Evolutionary conservation across 2,888 invertebrate species (phyloP).

Genomic region (Synergus itoensis): DNA sequence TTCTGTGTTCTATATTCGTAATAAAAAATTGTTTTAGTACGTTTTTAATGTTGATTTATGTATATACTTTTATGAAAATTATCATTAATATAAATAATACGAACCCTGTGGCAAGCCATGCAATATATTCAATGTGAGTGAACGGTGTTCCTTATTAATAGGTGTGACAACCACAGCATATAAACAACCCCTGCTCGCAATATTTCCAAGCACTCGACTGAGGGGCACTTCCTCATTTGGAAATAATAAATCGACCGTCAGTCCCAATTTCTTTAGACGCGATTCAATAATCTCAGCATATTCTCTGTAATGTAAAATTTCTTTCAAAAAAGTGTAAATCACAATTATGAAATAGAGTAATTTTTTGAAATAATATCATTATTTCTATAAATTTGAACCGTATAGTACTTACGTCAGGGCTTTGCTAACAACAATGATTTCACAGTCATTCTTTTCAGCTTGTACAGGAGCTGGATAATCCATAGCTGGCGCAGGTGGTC

Average conservation of each 20-base stretch:
- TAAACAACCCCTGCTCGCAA: constrained; percentile 91
- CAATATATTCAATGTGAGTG: constrained; percentile 93
- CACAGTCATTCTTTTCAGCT: constrained; percentile 90
- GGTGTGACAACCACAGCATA: constrained; percentile 93
- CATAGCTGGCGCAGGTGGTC: constrained; percentile 49
- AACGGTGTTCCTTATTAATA: constrained; percentile 91
- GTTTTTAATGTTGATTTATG: background rate
- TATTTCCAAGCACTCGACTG: constrained; percentile 89
- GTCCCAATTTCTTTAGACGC: constrained; percentile 87
- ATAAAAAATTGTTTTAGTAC: background rate
- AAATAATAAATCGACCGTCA: constrained; percentile 92
- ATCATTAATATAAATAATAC: constrained; percentile 41
- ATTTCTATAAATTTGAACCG: background rate
- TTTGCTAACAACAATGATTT: constrained; percentile 93
- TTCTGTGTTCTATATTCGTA: constrained; percentile 88
- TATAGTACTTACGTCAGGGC: constrained; percentile 85
- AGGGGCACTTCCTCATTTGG: constrained; percentile 94
- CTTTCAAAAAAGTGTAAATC: background rate
- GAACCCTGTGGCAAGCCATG: constrained; percentile 94
- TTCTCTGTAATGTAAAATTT: constrained; percentile 79
- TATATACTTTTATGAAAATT: background rate
- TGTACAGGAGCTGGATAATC: constrained; percentile 68
- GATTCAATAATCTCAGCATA: constrained; percentile 94
- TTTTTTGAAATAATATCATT: background rate
- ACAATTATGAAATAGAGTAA: background rate